Base-by-base conservation (phyloP, 2,797 vertebrate species). In the Monodelphis domestica region DNA sequence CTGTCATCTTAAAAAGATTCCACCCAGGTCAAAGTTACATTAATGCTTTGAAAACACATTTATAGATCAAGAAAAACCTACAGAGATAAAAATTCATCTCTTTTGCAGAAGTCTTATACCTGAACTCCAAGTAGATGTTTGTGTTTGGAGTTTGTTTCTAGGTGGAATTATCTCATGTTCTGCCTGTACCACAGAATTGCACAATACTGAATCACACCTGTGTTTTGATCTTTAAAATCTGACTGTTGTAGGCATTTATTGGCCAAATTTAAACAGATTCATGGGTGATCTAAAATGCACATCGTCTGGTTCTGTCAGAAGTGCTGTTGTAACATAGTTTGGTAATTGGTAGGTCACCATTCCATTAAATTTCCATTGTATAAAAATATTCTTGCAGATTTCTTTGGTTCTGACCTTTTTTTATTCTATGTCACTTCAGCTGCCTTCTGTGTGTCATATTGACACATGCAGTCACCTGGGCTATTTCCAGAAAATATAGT, bases 211-310 rank as follows among this genome's bases (percentile, higher is more conserved):
- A n/a, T 10, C 93, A 15, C 63, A 95, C 96, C 95, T 97, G 0
- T 97, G 93, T 97, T 98, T 98, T 95, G 95, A 88, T 93, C 96
- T 97, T 90, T 94, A 54, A 95, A 55, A 55, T 97, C 96, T 96
- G 12, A 30, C 87, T 88, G 92, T 94, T 63, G 10, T 96, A 94
- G 93, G 95, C 97, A 97, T 96, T 95, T 96, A 94, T 94, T 97
- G 97, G 91, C 26, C 94, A 91, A 95, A 95, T n/a, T 30, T 56
- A 93, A 52, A 97, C 96, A 96, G 93, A 95, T 97, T 84, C 89
- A 0, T 94, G 89, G 70, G 96, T 96, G 97, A 96, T 95, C 89
- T 95, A 0, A 51, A 56, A 94, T 38, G 92, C 92, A 94, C 54
- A 91, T 96, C 59, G 1, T 2, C 92, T 93, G 92, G 89, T 89